Evolutionary conservation across 2,888 invertebrate species (phyloP).

Genomic region (Andrena hattorfiana): DNA sequence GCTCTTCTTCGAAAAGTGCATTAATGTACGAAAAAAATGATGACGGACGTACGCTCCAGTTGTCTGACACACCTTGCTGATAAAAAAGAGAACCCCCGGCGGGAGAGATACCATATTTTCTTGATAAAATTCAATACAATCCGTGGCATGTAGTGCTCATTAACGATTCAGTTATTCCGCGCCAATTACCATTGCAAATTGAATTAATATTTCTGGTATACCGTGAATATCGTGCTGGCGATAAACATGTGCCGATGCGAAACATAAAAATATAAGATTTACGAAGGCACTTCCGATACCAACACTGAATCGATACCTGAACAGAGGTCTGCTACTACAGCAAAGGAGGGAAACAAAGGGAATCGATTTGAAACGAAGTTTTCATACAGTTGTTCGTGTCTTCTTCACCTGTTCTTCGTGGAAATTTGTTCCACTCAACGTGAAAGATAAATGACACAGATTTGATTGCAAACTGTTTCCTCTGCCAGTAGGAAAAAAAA

Average conservation of each 20-base stretch:
- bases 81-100: conserved; percentile 16
- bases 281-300: not conserved
- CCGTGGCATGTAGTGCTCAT: no score
- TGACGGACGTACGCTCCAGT: conserved; percentile 15
- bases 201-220: conserved; percentile 13
- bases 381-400: conserved; percentile 5
- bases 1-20: conserved; percentile 45
- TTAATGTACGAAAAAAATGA: conserved; percentile 38
- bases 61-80: conserved; percentile 20
- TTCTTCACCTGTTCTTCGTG: not conserved
- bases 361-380: conserved; percentile 1
- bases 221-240: not conserved
- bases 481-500: not conserved
- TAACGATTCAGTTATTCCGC: conserved; percentile 5
- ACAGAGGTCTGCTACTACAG: not conserved
- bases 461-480: not conserved
- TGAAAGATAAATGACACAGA: conserved; percentile 7
- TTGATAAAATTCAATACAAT: not conserved
- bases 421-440: not conserved
- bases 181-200: not conserved
- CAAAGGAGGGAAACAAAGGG: not conserved
- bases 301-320: not conserved
- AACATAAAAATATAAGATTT: conserved; percentile 20
- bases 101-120: not conserved
- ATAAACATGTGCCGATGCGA: conserved; percentile 22